Conservation (phyloP, 2,113 vertebrate genomes). For the Morone chrysops region DNA sequence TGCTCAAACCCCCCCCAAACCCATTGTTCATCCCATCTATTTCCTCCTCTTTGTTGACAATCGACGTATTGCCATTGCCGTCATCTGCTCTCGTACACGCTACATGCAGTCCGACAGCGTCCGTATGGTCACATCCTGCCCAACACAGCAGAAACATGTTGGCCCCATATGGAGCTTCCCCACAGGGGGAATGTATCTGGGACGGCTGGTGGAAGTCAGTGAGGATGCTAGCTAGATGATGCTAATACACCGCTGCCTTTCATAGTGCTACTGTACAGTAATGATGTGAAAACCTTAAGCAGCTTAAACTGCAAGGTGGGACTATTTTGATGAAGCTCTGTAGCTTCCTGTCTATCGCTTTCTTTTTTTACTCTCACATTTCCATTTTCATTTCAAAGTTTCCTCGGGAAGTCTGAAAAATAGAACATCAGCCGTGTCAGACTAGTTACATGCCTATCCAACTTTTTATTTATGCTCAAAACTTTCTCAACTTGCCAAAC, state of each 20-base stretch:
- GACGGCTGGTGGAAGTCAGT: constrained; percentile 37
- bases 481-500: constrained; percentile 8
- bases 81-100: constrained; percentile 54
- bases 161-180: constrained; percentile 61
- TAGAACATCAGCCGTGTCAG: constrained; percentile 11
- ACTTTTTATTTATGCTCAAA: neutral
- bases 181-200: constrained; percentile 49
- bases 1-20: neutral
- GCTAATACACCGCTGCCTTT: constrained; percentile 32
- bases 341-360: constrained; percentile 5
- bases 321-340: constrained; percentile 38
- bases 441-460: neutral
- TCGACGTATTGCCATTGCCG: constrained; percentile 35
- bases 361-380: constrained; percentile 28
- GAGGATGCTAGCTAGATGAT: constrained; percentile 32
- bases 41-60: constrained; percentile 42
- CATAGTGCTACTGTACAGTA: constrained; percentile 10
- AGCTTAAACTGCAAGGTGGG: constrained; percentile 56
- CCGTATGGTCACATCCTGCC: constrained; percentile 45
- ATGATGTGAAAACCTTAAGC: constrained; percentile 48
- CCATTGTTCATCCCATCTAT: constrained; percentile 30
- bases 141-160: constrained; percentile 38
- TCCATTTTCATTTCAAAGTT: constrained; percentile 47
- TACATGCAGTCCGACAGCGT: constrained; percentile 37
- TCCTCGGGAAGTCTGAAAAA: constrained; percentile 15